A percentile compares a stretch with the other conserved stretches of the same genome.
These are phyloP conservation scores for Drosophila prolongata DNA, from an alignment of 2,888 invertebrate species.

Conservation along the genomic window DNA sequence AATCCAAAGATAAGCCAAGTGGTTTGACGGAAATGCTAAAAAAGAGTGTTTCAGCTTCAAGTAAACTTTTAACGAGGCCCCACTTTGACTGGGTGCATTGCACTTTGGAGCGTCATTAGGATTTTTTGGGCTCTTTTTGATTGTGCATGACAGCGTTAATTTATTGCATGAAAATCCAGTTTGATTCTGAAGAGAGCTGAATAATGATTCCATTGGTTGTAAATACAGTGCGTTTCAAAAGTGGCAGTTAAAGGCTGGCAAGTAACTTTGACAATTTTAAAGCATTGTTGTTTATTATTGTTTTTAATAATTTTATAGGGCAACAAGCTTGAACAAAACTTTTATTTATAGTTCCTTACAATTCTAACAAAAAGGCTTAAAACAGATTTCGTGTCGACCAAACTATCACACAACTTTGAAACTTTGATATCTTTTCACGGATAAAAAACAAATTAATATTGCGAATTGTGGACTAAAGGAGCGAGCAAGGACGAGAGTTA, in stretches of 20 bases:
- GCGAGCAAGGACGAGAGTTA: neutral
- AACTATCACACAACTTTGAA: no score
- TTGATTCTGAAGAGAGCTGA: slow-evolving; percentile 6
- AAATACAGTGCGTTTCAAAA: slow-evolving; percentile 3
- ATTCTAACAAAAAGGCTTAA: no score
- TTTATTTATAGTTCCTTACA: no score
- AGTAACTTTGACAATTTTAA: no score
- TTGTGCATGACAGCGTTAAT: slow-evolving; percentile 17
- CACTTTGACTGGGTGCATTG: slow-evolving; percentile 25
- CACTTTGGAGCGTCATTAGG: slow-evolving; percentile 19
- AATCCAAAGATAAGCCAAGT: slow-evolving; percentile 11
- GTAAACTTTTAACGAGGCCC: neutral
- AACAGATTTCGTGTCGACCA: no score
- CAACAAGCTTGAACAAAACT: no score
- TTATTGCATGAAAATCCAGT: slow-evolving; percentile 31
- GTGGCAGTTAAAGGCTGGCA: neutral
- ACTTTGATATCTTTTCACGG: no score
- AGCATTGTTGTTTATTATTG: no score
- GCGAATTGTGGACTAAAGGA: slow-evolving; percentile 2
- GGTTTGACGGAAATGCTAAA: neutral
- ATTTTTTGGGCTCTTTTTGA: slow-evolving; percentile 7
- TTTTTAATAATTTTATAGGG: no score
- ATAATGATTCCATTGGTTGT: neutral
- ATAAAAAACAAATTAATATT: no score
- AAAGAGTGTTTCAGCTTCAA: slow-evolving; percentile 13